These are phyloP conservation scores for Drosophila obscura DNA, from an alignment of 1,140 invertebrate species.

Conservation along the genomic window DNA sequence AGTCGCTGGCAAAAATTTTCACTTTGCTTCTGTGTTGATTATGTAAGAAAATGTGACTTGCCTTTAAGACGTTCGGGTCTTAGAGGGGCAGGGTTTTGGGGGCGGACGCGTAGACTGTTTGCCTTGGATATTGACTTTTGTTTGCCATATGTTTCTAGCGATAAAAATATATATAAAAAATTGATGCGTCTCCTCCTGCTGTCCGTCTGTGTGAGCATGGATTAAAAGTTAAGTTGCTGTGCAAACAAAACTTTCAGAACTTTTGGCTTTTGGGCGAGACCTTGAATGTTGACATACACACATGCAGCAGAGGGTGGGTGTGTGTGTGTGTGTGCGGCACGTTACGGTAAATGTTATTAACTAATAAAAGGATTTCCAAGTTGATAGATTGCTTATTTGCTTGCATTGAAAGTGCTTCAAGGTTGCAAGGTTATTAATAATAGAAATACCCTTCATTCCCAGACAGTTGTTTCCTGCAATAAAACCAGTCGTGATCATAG, in stretches of 20 bases:
- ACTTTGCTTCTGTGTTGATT: conserved; percentile 44
- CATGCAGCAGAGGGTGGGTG: neutral
- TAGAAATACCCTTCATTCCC: no score
- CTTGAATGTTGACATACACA: conserved; percentile 50
- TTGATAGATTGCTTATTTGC: conserved; percentile 60
- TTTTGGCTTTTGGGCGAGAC: conserved; percentile 34
- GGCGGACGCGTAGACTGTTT: conserved; percentile 24
- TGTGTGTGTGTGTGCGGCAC: conserved; percentile 32
- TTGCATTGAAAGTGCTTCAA: conserved; percentile 21
- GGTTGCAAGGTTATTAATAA: conserved; percentile 10
- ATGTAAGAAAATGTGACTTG: conserved; percentile 74
- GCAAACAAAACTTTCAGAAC: conserved; percentile 37
- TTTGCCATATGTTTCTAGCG: conserved; percentile 50
- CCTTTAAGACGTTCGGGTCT: conserved; percentile 9
- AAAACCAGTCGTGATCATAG: no score
- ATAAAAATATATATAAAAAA: conserved; percentile 54
- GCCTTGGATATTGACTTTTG: conserved; percentile 54
- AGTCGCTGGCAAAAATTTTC: conserved; percentile 36
- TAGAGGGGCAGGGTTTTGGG: conserved; percentile 4
- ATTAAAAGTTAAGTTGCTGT: conserved; percentile 70
- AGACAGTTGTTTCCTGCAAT: no score
- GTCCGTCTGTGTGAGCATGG: conserved; percentile 45
- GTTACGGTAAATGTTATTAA: conserved; percentile 64
- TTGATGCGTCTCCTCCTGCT: conserved; percentile 45
- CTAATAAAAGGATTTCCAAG: conserved; percentile 51